A percentile compares a stretch with the other conserved stretches of the same genome.
phyloP scores from a whole-genome alignment of 1,140 invertebrate genomes.

The Drosophila ficusphila region DNA sequence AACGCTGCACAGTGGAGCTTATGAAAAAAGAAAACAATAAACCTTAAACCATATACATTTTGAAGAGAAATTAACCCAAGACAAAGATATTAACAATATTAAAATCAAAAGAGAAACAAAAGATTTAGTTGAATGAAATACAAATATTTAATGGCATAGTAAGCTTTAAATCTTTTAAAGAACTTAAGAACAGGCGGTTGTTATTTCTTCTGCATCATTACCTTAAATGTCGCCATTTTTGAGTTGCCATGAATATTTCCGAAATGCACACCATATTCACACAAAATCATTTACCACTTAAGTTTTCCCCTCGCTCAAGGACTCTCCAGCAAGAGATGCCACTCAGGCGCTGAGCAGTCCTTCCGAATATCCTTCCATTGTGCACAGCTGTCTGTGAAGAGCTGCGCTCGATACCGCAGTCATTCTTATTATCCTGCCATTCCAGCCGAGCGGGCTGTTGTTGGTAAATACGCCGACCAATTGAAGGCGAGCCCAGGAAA shows the following conservation, averaged over 20 bases:
- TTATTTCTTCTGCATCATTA: constrained; percentile 1
- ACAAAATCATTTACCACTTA: constrained; percentile 12
- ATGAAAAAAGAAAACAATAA: too few relatives aligned
- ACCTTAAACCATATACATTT: neutral
- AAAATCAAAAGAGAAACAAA: too few relatives aligned
- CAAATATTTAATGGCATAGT: too few relatives aligned
- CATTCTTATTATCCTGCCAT: constrained; percentile 32
- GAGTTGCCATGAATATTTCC: neutral
- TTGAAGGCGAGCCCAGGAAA: constrained; percentile 43
- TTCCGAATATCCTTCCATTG: constrained; percentile 14
- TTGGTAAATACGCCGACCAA: constrained; percentile 43
- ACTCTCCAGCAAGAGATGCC: constrained; percentile 27
- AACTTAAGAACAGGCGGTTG: too few relatives aligned
- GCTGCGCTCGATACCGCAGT: constrained; percentile 14
- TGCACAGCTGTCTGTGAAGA: constrained; percentile 4
- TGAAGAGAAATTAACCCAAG: too few relatives aligned
- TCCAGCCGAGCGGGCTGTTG: constrained; percentile 23
- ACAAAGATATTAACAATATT: too few relatives aligned
- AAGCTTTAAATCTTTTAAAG: neutral
- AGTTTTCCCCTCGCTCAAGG: neutral
- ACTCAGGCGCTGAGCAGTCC: constrained; percentile 5
- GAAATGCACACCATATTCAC: neutral
- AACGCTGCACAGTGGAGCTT: constrained; percentile 2
- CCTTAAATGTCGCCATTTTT: neutral
- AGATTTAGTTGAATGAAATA: too few relatives aligned